Conservation (phyloP, 2,113 vertebrate species). For the Protobothrops flavoviridis region DNA sequence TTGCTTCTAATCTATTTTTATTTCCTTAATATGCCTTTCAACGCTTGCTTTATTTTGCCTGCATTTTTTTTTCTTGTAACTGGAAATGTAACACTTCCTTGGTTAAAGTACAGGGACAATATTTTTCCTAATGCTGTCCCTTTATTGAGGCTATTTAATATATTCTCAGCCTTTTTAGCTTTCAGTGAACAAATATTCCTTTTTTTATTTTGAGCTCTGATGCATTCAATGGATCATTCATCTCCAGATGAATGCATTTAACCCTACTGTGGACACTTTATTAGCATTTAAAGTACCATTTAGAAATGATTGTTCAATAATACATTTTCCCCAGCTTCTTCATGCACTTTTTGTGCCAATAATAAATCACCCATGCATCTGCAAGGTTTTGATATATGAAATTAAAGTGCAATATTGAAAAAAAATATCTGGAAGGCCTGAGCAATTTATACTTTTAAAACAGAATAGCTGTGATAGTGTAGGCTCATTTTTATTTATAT, state of each 20-base stretch:
- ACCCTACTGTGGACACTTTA: neutral
- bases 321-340: constrained; percentile 4
- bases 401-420: neutral
- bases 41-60: neutral
- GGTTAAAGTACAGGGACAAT: neutral
- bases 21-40: constrained; percentile 1
- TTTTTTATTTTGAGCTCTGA: neutral
- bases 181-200: neutral
- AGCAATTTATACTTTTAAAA: neutral
- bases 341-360: neutral
- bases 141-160: neutral
- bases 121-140: neutral
- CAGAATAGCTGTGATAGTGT: neutral
- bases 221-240: neutral
- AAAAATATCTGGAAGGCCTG: neutral
- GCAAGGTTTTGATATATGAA: constrained; percentile 6
- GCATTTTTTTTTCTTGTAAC: neutral
- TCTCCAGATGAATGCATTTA: neutral
- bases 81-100: neutral
- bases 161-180: neutral
- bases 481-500: neutral
- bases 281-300: neutral
- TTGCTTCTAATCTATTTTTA: constrained; percentile 13
- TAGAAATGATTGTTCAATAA: constrained; percentile 14
- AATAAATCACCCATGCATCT: constrained; percentile 14